phyloP scores from a whole-genome alignment of 2,797 vertebrate genomes.

The Hybognathus amarus region DNA sequence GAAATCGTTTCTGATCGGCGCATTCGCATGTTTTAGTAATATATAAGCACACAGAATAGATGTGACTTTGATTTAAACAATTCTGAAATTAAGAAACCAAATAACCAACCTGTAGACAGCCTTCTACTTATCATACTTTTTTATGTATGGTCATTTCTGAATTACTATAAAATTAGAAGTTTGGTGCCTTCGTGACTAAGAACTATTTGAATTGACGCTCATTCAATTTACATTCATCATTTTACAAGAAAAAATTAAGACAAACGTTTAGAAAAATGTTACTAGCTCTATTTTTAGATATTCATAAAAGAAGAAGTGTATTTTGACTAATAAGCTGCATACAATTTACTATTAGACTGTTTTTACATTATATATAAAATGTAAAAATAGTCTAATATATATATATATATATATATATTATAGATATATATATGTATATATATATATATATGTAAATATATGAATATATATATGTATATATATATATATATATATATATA shows the following conservation, averaged over 20 bases:
- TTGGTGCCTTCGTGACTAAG: neutral
- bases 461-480: too few relatives aligned
- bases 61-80: neutral
- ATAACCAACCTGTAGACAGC: neutral
- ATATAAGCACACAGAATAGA: neutral
- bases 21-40: neutral
- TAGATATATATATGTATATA: too few relatives aligned
- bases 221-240: neutral
- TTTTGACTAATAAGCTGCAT: neutral
- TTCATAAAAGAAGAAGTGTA: neutral
- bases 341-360: neutral
- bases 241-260: neutral
- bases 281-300: neutral
- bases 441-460: too few relatives aligned
- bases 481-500: too few relatives aligned
- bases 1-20: neutral
- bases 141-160: neutral
- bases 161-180: neutral
- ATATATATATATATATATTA: too few relatives aligned
- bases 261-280: neutral
- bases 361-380: neutral
- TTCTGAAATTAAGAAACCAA: neutral
- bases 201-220: neutral
- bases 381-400: too few relatives aligned
- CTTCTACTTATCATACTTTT: neutral